Conservation (phyloP, 2,113 vertebrate genomes). For the Cromileptes altivelis region DNA sequence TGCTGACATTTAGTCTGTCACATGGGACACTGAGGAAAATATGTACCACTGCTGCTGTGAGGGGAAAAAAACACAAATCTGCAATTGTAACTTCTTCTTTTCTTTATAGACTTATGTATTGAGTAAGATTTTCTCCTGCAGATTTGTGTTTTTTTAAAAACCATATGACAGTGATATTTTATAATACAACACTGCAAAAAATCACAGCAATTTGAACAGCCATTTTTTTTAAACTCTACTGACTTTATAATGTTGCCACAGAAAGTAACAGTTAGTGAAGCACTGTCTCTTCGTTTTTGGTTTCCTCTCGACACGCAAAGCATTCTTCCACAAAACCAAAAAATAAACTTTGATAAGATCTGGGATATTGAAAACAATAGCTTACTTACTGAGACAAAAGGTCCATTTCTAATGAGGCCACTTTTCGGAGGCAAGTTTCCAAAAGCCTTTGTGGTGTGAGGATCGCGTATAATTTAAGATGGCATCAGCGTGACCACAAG, state of each 20-base stretch:
- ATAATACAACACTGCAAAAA: conserved; percentile 56
- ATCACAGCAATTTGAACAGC: conserved; percentile 55
- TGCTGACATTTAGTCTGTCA: conserved; percentile 22
- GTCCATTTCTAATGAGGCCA: conserved; percentile 45
- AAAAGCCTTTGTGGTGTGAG: background rate
- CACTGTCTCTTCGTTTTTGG: conserved; percentile 47
- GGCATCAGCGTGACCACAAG: conserved; percentile 6
- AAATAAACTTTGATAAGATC: conserved; percentile 13
- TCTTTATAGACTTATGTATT: background rate
- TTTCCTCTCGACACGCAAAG: conserved; percentile 34
- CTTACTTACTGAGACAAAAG: conserved; percentile 41
- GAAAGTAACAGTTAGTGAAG: conserved; percentile 34
- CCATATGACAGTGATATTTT: conserved; percentile 37
- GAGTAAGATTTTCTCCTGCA: background rate
- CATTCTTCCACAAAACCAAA: background rate
- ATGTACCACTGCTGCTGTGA: background rate
- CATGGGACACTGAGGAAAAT: background rate
- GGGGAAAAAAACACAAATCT: conserved; percentile 2
- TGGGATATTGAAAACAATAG: conserved; percentile 7
- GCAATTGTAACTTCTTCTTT: background rate
- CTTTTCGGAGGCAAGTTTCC: conserved; percentile 31
- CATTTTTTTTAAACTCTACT: conserved; percentile 38
- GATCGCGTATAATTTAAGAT: background rate
- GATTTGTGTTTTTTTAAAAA: conserved; percentile 3
- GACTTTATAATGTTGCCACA: conserved; percentile 25